A percentile compares a stretch with the other conserved stretches of the same genome.
These are phyloP conservation scores for Pocillopora damicornis DNA, from an alignment of 64 coral and sea anemone genomes.

Conservation along the genomic window DNA sequence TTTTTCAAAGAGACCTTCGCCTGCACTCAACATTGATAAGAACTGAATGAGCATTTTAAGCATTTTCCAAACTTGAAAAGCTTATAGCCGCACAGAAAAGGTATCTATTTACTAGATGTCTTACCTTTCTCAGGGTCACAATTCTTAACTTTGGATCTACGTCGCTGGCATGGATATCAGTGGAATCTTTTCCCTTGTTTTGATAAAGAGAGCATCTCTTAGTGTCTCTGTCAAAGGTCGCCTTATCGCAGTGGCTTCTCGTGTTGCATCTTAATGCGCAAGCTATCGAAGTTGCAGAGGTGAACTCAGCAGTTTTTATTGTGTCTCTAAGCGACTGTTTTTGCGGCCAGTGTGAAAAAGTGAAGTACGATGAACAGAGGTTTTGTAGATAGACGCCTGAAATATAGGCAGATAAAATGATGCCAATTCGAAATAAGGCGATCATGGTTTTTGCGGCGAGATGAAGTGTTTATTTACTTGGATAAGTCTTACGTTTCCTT, in stretches of 20 bases:
- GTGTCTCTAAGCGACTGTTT: background rate
- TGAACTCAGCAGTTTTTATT: background rate
- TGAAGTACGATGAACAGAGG: slow-evolving; percentile 3
- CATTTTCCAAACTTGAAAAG: background rate
- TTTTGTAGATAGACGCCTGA: background rate
- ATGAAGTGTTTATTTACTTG: slow-evolving; percentile 5
- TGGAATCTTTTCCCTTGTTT: slow-evolving; percentile 6
- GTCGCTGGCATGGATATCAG: background rate
- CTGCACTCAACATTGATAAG: background rate
- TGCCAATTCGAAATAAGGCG: background rate
- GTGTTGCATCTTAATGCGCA: background rate
- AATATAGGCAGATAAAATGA: background rate
- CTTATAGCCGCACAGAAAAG: background rate
- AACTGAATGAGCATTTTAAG: background rate
- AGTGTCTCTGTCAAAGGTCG: background rate
- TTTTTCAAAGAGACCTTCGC: background rate
- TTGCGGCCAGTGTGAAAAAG: background rate
- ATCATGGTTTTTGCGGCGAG: background rate
- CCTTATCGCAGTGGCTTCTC: background rate
- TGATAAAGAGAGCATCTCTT: slow-evolving; percentile 1
- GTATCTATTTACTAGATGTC: background rate
- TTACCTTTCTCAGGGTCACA: background rate
- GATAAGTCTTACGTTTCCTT: background rate
- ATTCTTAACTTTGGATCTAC: background rate
- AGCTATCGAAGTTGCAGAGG: background rate